Conservation (phyloP, 2,888 invertebrate species). For the Rhamnusium bicolor region DNA sequence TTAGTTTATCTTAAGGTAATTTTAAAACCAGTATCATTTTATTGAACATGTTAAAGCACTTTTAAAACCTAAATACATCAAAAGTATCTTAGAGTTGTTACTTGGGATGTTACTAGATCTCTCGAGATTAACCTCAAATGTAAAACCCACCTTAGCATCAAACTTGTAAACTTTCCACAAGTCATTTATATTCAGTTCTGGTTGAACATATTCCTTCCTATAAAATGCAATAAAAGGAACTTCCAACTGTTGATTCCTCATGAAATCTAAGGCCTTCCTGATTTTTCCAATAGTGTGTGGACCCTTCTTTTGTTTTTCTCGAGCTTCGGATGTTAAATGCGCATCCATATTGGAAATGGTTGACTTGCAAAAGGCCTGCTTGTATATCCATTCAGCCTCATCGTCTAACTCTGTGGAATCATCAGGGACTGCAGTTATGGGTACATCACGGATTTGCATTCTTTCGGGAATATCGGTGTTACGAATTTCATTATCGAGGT, state of each 20-base stretch:
- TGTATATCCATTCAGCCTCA: slow-evolving; percentile 98
- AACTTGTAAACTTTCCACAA: slow-evolving; percentile 98
- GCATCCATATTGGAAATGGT: slow-evolving; percentile 86
- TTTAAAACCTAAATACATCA: too few species aligned
- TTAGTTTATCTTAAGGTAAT: too few species aligned
- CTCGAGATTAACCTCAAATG: too few species aligned
- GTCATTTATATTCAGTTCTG: slow-evolving; percentile 94
- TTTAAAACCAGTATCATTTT: too few species aligned
- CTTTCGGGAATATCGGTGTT: slow-evolving; percentile 93
- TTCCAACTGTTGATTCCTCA: slow-evolving; percentile 95
- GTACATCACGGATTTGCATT: slow-evolving; percentile 91
- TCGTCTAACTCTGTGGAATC: slow-evolving; percentile 91
- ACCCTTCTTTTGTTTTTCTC: slow-evolving; percentile 77
- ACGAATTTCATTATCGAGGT: slow-evolving; percentile 91
- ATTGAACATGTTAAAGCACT: too few species aligned
- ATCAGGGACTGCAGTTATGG: slow-evolving; percentile 87
- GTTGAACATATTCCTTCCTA: slow-evolving; percentile 96
- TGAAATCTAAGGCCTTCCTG: slow-evolving; percentile 93
- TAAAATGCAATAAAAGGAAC: slow-evolving; percentile 99
- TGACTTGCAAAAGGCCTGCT: slow-evolving; percentile 88
- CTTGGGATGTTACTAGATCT: too few species aligned
- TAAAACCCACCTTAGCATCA: slow-evolving; percentile 84
- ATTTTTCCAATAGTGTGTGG: slow-evolving; percentile 89
- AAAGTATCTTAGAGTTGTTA: too few species aligned
- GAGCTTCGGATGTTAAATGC: slow-evolving; percentile 72